phyloP scores from a whole-genome alignment of 2,113 vertebrate species.

The Datnioides undecimradiatus region DNA sequence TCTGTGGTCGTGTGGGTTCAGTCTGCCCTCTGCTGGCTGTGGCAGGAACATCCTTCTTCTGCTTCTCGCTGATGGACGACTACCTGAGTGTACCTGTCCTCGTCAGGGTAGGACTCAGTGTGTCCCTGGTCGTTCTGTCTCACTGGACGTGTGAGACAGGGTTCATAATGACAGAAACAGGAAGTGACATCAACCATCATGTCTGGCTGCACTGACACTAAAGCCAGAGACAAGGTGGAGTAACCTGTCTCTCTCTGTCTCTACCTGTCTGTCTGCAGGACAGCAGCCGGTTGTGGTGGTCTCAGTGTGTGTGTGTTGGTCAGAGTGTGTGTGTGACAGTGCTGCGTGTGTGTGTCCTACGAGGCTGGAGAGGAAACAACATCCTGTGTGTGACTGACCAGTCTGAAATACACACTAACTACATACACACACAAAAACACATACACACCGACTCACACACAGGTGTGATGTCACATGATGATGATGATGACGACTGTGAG shows the following conservation, averaged over 20 bases:
- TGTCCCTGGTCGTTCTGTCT: neutral
- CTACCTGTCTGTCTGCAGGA: conserved; percentile 77
- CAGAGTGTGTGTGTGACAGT: conserved; percentile 83
- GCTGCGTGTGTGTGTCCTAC: conserved; percentile 81
- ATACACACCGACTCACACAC: neutral
- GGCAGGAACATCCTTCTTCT: conserved; percentile 85
- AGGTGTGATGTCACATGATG: neutral
- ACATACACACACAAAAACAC: conserved; percentile 21
- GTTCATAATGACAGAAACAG: no score
- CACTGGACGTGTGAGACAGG: no score
- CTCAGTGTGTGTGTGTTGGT: conserved; percentile 78
- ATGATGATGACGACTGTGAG: neutral
- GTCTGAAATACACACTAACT: conserved; percentile 72
- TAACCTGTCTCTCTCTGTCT: no score
- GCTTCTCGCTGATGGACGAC: conserved; percentile 78
- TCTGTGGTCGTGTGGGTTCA: conserved; percentile 82
- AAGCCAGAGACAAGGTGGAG: no score
- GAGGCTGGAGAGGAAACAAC: conserved; percentile 79
- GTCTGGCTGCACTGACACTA: no score
- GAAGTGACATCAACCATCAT: no score
- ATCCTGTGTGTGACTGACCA: conserved; percentile 78
- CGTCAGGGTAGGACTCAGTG: conserved; percentile 80
- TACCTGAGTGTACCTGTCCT: conserved; percentile 78
- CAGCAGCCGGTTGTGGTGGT: conserved; percentile 82
- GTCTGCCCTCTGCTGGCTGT: conserved; percentile 83